Percentiles rank a stretch among this genome's conserved stretches.
Conservation (phyloP, 2,113 vertebrate species). For the Acrocephalus kingi region DNA sequence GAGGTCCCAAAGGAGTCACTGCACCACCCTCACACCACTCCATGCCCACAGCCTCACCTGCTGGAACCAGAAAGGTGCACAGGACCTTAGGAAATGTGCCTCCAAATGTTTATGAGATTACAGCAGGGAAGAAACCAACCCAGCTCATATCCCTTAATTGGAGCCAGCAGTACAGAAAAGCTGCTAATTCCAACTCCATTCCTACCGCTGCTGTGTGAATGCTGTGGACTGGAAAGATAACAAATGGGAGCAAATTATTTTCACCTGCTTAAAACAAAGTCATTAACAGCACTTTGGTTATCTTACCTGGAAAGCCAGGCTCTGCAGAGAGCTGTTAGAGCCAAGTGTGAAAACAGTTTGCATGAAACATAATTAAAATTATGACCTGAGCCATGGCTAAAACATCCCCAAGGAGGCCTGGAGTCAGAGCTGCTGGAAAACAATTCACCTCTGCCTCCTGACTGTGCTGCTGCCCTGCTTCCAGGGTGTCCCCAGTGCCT, state of each 20-base stretch:
- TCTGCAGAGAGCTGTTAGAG: slow-evolving; percentile 41
- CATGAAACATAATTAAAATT: slow-evolving; percentile 33
- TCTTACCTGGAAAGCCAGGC: slow-evolving; percentile 39
- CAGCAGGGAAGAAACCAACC: not conserved
- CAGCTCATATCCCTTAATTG: not conserved
- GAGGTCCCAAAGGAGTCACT: not conserved
- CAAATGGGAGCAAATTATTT: slow-evolving; percentile 51
- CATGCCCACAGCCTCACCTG: not conserved
- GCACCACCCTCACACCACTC: not conserved
- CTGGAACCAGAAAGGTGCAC: not conserved
- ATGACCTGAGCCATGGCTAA: not conserved
- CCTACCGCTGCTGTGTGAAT: not conserved
- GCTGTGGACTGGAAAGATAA: slow-evolving; percentile 42
- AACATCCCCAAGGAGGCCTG: not conserved
- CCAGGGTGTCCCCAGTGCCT: not conserved
- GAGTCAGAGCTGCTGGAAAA: not conserved
- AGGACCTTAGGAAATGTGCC: not conserved
- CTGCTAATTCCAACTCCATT: not conserved
- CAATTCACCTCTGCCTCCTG: not conserved
- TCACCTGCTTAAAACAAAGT: slow-evolving; percentile 43
- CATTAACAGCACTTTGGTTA: slow-evolving; percentile 45
- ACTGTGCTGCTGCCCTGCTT: not conserved
- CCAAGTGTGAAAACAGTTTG: slow-evolving; percentile 37
- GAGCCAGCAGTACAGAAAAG: not conserved
- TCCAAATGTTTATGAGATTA: not conserved